phyloP scores from a whole-genome alignment of 2,888 invertebrate species.

The Sericinus montela region DNA sequence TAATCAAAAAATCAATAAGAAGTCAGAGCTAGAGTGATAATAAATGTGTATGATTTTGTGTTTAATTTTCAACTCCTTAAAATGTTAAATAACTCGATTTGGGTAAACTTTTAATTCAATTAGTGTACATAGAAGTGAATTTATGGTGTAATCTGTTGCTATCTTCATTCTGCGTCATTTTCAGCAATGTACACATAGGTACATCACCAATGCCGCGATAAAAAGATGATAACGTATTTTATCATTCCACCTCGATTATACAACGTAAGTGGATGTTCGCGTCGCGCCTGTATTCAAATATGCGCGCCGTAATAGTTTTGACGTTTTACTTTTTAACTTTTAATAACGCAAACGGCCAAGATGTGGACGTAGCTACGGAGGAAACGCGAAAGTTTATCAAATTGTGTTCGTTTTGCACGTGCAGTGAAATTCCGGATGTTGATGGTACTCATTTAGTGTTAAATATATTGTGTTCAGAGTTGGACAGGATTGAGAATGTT shows the following conservation, averaged over 20 bases:
- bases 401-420: slow-evolving; percentile 65
- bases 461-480: slow-evolving; percentile 66
- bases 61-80: no score
- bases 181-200: slow-evolving; percentile 63
- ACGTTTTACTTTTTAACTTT: slow-evolving; percentile 50
- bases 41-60: no score
- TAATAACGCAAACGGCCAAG: slow-evolving; percentile 42
- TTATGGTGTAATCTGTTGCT: slow-evolving; percentile 27
- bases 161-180: slow-evolving; percentile 56
- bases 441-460: slow-evolving; percentile 62
- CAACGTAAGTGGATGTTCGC: slow-evolving; percentile 45
- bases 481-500: slow-evolving; percentile 54
- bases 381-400: slow-evolving; percentile 44
- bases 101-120: background rate
- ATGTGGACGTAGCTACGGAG: slow-evolving; percentile 32
- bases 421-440: slow-evolving; percentile 66
- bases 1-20: no score
- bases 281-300: slow-evolving; percentile 35
- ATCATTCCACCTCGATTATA: slow-evolving; percentile 62
- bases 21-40: no score
- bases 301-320: slow-evolving; percentile 49
- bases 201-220: slow-evolving; percentile 53
- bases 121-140: background rate
- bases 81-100: background rate
- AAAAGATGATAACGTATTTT: slow-evolving; percentile 59